Conservation (phyloP, 2,888 invertebrate genomes). For the Epistrophe eligans region DNA sequence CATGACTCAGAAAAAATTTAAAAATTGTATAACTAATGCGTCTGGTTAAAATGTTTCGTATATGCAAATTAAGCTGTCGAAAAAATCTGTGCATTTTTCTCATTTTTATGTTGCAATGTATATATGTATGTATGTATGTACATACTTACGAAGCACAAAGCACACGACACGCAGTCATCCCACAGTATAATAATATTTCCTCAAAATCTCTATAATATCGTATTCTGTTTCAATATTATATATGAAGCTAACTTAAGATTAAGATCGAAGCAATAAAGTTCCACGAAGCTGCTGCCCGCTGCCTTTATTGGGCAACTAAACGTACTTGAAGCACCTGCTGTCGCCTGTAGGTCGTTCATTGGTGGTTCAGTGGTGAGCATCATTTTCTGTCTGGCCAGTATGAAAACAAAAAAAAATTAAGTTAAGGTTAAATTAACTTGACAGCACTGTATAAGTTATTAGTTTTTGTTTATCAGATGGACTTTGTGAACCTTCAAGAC, state of each 20-base stretch:
- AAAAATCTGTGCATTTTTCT: conserved; percentile 45
- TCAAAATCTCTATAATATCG: conserved; percentile 16
- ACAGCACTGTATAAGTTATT: conserved; percentile 29
- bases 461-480: conserved; percentile 36
- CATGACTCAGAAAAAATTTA: conserved; percentile 30
- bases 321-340: conserved; percentile 51
- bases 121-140: not conserved
- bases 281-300: conserved; percentile 31
- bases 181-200: conserved; percentile 43
- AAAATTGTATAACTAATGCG: conserved; percentile 54
- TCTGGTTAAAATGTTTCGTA: conserved; percentile 37
- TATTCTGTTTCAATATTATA: not conserved
- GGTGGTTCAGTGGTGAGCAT: conserved; percentile 9
- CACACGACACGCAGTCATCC: conserved; percentile 32
- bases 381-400: conserved; percentile 29
- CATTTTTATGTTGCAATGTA: conserved; percentile 50
- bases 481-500: conserved; percentile 38
- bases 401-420: not conserved
- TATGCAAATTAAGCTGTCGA: conserved; percentile 66
- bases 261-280: conserved; percentile 61
- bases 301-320: conserved; percentile 40
- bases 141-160: not conserved
- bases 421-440: conserved; percentile 39
- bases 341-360: conserved; percentile 32
- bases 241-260: conserved; percentile 42